A percentile compares a stretch with the other conserved stretches of the same genome.
Evolutionary conservation across 1,140 invertebrate genomes (phyloP).

Genomic region (Paralvinella palmiformis): DNA sequence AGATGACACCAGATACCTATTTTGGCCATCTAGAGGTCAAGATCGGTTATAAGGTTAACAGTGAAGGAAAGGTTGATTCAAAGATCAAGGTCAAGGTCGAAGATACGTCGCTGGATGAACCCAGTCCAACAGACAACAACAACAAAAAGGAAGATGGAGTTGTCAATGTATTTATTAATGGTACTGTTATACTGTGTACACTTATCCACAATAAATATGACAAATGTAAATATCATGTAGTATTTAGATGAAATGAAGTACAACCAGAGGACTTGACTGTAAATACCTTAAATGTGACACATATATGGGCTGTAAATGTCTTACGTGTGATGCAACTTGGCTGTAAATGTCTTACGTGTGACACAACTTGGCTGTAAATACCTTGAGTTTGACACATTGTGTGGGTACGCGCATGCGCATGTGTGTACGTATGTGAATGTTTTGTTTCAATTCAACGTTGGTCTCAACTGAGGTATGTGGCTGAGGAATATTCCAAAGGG

Average conservation of each 20-base stretch:
- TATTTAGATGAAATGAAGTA: background rate
- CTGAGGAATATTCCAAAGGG: background rate
- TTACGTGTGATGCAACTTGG: too few relatives aligned
- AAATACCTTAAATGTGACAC: too few relatives aligned
- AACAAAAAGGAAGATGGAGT: background rate
- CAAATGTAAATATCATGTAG: background rate
- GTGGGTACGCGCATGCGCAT: too few relatives aligned
- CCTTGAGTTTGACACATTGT: too few relatives aligned
- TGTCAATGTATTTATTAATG: slow-evolving; percentile 1
- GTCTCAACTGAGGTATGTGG: background rate
- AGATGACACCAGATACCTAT: slow-evolving; percentile 35
- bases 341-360: too few relatives aligned
- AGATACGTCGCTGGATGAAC: background rate
- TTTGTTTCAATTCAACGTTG: background rate
- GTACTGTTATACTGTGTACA: background rate
- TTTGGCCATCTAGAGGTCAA: slow-evolving; percentile 38
- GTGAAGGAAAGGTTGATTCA: slow-evolving; percentile 24
- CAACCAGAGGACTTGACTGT: background rate
- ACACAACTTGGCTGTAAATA: too few relatives aligned
- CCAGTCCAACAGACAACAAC: background rate
- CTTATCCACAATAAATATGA: background rate
- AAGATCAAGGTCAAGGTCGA: background rate
- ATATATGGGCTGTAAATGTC: too few relatives aligned
- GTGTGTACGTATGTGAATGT: too few relatives aligned
- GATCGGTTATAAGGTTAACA: slow-evolving; percentile 35